Percentiles rank a stretch among this genome's conserved stretches.
Conservation (phyloP, 2,113 vertebrate species). For the Burhinus oedicnemus region DNA sequence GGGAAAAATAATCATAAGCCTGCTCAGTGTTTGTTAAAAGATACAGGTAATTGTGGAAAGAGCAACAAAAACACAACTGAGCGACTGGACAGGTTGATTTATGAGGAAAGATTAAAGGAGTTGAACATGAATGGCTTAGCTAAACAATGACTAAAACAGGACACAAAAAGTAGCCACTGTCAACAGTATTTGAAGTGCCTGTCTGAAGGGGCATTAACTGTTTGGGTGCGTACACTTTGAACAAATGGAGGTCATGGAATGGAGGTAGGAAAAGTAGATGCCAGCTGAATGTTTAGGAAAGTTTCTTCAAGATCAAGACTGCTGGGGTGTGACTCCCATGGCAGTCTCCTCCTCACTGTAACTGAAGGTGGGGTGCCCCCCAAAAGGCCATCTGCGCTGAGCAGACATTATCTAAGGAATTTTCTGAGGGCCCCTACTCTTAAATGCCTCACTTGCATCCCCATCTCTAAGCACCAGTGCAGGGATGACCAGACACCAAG, state of each 20-base stretch:
- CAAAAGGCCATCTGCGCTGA: neutral
- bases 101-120: slow-evolving; percentile 66
- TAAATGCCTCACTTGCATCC: neutral
- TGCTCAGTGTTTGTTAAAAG: slow-evolving; percentile 21
- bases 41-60: slow-evolving; percentile 16
- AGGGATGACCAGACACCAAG: neutral
- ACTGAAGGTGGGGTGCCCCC: neutral
- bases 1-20: slow-evolving; percentile 11
- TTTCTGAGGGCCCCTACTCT: neutral
- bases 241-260: neutral
- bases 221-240: neutral
- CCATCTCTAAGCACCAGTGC: neutral
- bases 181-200: slow-evolving; percentile 37
- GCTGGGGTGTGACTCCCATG: neutral
- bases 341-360: neutral
- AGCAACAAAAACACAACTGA: slow-evolving; percentile 44
- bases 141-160: slow-evolving; percentile 42
- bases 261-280: neutral
- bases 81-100: slow-evolving; percentile 41
- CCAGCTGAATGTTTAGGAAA: neutral
- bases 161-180: slow-evolving; percentile 35
- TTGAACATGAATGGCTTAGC: slow-evolving; percentile 42
- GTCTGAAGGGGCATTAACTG: slow-evolving; percentile 13
- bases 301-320: neutral
- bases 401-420: neutral